Evolutionary conservation across 2,113 vertebrate genomes (phyloP).

Genomic region (Syngnathus floridae): DNA sequence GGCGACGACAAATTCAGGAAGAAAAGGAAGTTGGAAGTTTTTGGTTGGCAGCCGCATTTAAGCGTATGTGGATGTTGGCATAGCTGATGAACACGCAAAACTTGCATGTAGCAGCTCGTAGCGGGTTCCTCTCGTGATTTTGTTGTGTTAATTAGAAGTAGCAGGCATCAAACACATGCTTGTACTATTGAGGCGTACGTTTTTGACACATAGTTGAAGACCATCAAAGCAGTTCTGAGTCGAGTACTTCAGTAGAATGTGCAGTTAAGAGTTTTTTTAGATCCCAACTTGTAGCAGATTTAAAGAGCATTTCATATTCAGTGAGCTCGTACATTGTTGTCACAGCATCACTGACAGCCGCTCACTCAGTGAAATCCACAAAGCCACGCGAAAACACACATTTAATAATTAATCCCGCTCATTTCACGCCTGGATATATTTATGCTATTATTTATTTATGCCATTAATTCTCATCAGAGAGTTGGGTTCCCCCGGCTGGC

Average conservation of each 20-base stretch:
- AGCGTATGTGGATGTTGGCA: slow-evolving; percentile 17
- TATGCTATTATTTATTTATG: slow-evolving; percentile 67
- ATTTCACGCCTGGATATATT: slow-evolving; percentile 70
- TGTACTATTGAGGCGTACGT: background rate
- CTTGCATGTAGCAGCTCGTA: background rate
- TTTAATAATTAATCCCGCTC: slow-evolving; percentile 73
- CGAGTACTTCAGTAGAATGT: background rate
- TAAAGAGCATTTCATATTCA: slow-evolving; percentile 37
- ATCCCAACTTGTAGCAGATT: background rate
- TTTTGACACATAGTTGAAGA: background rate
- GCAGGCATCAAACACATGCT: background rate
- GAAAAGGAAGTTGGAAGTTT: background rate
- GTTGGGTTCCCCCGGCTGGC: slow-evolving; percentile 30
- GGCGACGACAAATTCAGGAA: slow-evolving; percentile 77
- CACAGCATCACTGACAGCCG: slow-evolving; percentile 25
- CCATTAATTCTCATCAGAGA: slow-evolving; percentile 40
- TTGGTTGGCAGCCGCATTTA: background rate
- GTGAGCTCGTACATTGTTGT: slow-evolving; percentile 28
- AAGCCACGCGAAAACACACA: slow-evolving; percentile 20
- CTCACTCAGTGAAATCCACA: slow-evolving; percentile 36
- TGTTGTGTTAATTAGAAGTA: background rate
- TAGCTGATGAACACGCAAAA: background rate
- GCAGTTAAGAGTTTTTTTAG: background rate
- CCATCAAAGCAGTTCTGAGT: background rate
- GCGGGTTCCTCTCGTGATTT: background rate